Evolutionary conservation across 2,888 invertebrate species (phyloP).

Genomic region (Globia sparganii): DNA sequence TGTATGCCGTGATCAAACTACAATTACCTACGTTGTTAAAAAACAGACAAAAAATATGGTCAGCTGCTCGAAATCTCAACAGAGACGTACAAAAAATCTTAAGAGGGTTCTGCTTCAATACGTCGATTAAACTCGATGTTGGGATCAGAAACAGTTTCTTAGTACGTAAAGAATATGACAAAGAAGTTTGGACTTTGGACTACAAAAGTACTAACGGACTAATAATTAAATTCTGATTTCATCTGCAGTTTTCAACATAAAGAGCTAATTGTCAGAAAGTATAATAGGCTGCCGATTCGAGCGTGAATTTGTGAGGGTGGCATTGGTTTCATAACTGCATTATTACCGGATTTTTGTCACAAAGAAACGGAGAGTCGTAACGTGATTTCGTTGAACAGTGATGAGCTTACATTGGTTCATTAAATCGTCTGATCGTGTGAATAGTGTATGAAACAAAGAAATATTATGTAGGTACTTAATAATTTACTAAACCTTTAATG

Average conservation of each 20-base stretch:
- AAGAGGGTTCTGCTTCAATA: conserved; percentile 1
- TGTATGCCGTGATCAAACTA: conserved; percentile 13
- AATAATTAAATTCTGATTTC: not conserved
- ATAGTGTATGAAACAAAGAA: conserved; percentile 2
- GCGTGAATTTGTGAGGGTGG: conserved; percentile 3
- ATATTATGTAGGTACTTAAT: no score
- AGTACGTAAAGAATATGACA: not conserved
- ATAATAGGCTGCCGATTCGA: conserved; percentile 9
- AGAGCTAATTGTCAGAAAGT: conserved; percentile 3
- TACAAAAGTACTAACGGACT: not conserved
- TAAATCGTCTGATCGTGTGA: not conserved
- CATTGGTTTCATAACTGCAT: conserved; percentile 10
- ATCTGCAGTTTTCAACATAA: conserved; percentile 7
- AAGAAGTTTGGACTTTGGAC: not conserved
- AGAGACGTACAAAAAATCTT: conserved; percentile 26
- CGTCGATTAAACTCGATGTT: not conserved
- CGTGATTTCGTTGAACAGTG: conserved; percentile 8
- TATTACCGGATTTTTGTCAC: conserved; percentile 40
- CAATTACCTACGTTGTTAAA: conserved; percentile 7
- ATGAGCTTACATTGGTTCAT: not conserved
- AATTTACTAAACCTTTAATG: not conserved
- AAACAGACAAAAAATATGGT: conserved; percentile 32
- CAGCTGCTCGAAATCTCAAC: conserved; percentile 2
- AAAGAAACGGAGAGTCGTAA: conserved; percentile 8
- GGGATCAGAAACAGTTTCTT: conserved; percentile 6